phyloP scores from a whole-genome alignment of 1,140 invertebrate genomes.

The Aricia agestis region DNA sequence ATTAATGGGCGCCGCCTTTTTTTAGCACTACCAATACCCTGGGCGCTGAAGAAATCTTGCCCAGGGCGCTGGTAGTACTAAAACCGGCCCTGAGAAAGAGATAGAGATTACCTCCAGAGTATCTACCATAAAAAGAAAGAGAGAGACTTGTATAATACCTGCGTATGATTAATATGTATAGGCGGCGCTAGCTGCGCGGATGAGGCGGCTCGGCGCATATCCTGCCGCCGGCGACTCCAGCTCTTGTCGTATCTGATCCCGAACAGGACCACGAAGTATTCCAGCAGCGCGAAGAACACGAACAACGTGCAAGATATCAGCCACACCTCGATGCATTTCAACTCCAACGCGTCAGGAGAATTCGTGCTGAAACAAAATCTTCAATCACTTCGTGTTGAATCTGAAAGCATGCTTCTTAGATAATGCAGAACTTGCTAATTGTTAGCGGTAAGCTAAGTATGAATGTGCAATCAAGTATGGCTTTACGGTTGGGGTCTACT shows the following conservation, averaged over 20 bases:
- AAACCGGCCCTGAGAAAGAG: no score
- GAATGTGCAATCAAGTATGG: no score
- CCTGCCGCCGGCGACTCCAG: constrained; percentile 75
- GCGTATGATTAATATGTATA: constrained; percentile 66
- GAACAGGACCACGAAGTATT: constrained; percentile 83
- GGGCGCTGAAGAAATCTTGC: no score
- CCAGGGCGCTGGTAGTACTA: no score
- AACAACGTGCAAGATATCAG: constrained; percentile 83
- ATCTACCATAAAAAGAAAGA: background rate
- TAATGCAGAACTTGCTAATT: background rate
- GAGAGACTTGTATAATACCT: constrained; percentile 39
- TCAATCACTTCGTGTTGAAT: background rate
- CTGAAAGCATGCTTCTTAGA: background rate
- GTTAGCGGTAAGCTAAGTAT: no score
- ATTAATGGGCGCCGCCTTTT: no score
- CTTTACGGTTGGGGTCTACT: no score
- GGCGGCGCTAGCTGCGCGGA: constrained; percentile 61
- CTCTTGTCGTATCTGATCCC: constrained; percentile 79
- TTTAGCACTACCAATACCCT: no score
- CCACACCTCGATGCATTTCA: constrained; percentile 85
- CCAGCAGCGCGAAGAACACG: constrained; percentile 83
- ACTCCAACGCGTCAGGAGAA: constrained; percentile 79
- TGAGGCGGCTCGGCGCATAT: constrained; percentile 60
- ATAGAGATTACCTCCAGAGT: no score
- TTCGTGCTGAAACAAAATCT: constrained; percentile 72